A percentile compares a stretch with the other conserved stretches of the same genome.
phyloP scores from a whole-genome alignment of 2,113 vertebrate species.

The Corythoichthys intestinalis region DNA sequence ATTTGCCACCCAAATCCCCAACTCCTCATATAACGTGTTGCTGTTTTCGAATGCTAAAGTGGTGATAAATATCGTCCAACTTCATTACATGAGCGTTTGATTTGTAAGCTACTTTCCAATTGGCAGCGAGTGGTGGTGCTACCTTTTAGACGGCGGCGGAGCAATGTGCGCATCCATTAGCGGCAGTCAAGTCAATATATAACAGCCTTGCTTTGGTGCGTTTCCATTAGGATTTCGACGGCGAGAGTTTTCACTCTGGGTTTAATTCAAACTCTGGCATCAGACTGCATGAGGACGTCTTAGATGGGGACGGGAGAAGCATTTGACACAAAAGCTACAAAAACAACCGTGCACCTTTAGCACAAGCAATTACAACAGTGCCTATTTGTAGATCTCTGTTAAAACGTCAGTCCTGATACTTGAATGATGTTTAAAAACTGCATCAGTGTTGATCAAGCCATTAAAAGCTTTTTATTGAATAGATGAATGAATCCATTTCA shows the following conservation, averaged over 20 bases:
- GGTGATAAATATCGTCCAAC: conserved; percentile 5
- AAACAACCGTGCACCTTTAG: conserved; percentile 6
- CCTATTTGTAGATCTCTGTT: neutral
- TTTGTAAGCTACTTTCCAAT: conserved; percentile 24
- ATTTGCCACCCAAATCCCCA: neutral
- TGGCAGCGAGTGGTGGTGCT: conserved; percentile 5
- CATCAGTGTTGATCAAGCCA: conserved; percentile 6
- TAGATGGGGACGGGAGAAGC: conserved; percentile 19
- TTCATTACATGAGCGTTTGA: conserved; percentile 20
- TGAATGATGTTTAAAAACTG: too few relatives aligned
- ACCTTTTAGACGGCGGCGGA: conserved; percentile 1
- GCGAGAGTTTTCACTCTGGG: conserved; percentile 22
- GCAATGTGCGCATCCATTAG: conserved; percentile 16
- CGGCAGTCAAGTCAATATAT: conserved; percentile 27
- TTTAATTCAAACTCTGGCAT: conserved; percentile 29
- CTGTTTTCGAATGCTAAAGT: neutral
- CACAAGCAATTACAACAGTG: conserved; percentile 13
- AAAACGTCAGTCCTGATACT: neutral
- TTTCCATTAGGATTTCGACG: conserved; percentile 27
- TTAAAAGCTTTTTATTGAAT: conserved; percentile 36
- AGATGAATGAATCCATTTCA: conserved; percentile 24
- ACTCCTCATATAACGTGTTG: conserved; percentile 3
- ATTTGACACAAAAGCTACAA: conserved; percentile 21
- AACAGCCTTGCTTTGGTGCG: conserved; percentile 6
- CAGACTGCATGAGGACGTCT: conserved; percentile 20